Evolutionary conservation across 1,140 invertebrate genomes (phyloP), one percentile per base, ranked within the genome.

Genomic region (Steinernema khuongi): DNA sequence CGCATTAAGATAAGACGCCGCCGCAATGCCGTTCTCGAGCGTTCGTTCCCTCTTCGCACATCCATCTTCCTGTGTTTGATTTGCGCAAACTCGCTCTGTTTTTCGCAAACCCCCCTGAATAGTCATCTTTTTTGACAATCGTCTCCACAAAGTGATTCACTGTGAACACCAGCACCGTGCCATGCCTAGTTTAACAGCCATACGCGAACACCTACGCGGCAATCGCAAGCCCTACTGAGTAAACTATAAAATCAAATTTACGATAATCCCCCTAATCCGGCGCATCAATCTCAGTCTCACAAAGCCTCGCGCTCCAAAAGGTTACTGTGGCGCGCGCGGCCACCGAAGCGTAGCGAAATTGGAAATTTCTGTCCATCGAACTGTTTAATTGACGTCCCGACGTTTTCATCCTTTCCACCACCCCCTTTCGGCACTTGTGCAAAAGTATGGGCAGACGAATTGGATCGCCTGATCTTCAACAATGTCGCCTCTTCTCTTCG

Each of bases 181-280:
- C 7, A 41, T n/a, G 7, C 36, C n/a, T 7, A 11, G 7, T 41
- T 41, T n/a, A 11, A 41, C 7, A 7, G 36, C n/a, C 36, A 41
- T n/a, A 7, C 7, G 36, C 7, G 36, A 41, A 7, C 36, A 14
- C 50, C 50, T 60, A 7, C n/a, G 36, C n/a, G 7, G 36, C 50
- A 60, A 60, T 60, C 26, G 14, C 2, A 7, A n/a, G 22, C 50
- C 19, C 50, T 22, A 60, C 26, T 60, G 50, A 26, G 50, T 60
- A 60, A 60, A 60, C 50, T 60, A 60, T 60, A 60, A 60, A 60
- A 60, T 60, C 50, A 22, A 60, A 60, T 60, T 60, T 26, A 60
- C 50, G 50, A 60, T 60, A 60, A 60, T 60, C 50, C 50, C 11
- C 19, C 50, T 26, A 60, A 60, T 60, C 50, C 50, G 50, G 7